phyloP scores from a whole-genome alignment of 2,888 invertebrate species.

The Lydus trimaculatus region DNA sequence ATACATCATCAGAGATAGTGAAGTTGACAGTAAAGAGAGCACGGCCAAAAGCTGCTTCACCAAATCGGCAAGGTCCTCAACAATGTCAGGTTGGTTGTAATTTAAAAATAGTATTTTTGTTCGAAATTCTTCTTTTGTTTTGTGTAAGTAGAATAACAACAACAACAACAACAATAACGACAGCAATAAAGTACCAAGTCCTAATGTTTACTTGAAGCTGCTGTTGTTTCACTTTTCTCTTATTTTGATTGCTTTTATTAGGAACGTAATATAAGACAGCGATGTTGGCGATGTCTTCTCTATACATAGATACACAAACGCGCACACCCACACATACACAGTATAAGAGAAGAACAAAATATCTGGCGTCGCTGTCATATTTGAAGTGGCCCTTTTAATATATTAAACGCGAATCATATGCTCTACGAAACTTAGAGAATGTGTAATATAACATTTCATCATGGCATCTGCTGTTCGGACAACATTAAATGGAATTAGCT shows the following conservation, averaged over 20 bases:
- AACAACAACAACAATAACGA: background rate
- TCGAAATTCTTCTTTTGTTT: background rate
- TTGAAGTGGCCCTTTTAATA: slow-evolving; percentile 38
- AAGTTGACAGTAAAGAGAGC: slow-evolving; percentile 71
- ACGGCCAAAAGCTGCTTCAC: slow-evolving; percentile 86
- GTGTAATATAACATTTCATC: slow-evolving; percentile 41
- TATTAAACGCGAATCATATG: slow-evolving; percentile 45
- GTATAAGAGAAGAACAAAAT: slow-evolving; percentile 6
- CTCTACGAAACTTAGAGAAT: slow-evolving; percentile 38
- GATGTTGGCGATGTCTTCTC: background rate
- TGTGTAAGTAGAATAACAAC: background rate
- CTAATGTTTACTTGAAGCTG: background rate
- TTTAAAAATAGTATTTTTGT: background rate
- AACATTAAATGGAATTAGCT: slow-evolving; percentile 36
- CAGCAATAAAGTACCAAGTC: background rate
- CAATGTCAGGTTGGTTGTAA: slow-evolving; percentile 79
- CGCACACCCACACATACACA: no score
- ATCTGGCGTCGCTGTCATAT: slow-evolving; percentile 32
- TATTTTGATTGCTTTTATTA: slow-evolving; percentile 32
- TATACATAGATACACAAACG: no score
- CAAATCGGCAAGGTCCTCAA: slow-evolving; percentile 89
- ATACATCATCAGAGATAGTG: slow-evolving; percentile 63
- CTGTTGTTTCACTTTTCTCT: slow-evolving; percentile 22
- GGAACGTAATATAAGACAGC: slow-evolving; percentile 30
- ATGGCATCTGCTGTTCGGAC: slow-evolving; percentile 37